A percentile compares a stretch with the other conserved stretches of the same genome.
Conservation (phyloP, 2,888 invertebrate genomes). For the Aspidiotus destructor region DNA sequence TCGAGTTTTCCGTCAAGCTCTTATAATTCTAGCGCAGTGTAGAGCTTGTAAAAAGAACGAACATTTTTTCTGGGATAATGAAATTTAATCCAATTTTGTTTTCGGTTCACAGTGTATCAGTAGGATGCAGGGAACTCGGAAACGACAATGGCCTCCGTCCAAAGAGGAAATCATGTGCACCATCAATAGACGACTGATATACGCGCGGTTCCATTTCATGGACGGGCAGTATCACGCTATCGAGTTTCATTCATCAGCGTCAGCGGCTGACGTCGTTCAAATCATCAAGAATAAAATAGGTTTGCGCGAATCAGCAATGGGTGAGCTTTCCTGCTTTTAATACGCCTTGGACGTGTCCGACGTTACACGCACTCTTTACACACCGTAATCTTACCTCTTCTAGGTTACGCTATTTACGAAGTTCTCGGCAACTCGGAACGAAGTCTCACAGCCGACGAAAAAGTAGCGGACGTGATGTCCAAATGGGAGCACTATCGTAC, state of each 20-base stretch:
- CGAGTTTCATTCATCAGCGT: slow-evolving; percentile 89
- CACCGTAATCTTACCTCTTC: slow-evolving; percentile 19
- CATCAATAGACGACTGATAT: slow-evolving; percentile 78
- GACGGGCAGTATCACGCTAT: slow-evolving; percentile 91
- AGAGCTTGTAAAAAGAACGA: background rate
- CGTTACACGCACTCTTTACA: background rate
- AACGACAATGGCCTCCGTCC: slow-evolving; percentile 83
- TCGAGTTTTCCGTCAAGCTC: too few species aligned
- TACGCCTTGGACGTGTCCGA: background rate
- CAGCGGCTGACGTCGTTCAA: slow-evolving; percentile 77
- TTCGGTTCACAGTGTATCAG: slow-evolving; percentile 51
- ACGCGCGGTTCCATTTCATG: slow-evolving; percentile 82
- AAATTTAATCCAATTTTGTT: background rate
- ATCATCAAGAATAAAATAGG: slow-evolving; percentile 84
- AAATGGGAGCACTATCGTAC: slow-evolving; percentile 85
- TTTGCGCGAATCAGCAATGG: slow-evolving; percentile 62
- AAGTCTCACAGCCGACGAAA: slow-evolving; percentile 72
- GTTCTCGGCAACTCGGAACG: slow-evolving; percentile 79
- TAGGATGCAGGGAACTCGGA: slow-evolving; percentile 61
- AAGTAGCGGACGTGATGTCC: slow-evolving; percentile 87
- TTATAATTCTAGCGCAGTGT: too few species aligned
- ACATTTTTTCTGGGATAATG: background rate
- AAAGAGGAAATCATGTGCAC: slow-evolving; percentile 87
- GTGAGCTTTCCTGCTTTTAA: slow-evolving; percentile 41
- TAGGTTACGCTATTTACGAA: slow-evolving; percentile 86